Evolutionary conservation across 2,113 vertebrate species (phyloP), one percentile per base, ranked within the genome.

Genomic region (Oncorhynchus tshawytscha): DNA sequence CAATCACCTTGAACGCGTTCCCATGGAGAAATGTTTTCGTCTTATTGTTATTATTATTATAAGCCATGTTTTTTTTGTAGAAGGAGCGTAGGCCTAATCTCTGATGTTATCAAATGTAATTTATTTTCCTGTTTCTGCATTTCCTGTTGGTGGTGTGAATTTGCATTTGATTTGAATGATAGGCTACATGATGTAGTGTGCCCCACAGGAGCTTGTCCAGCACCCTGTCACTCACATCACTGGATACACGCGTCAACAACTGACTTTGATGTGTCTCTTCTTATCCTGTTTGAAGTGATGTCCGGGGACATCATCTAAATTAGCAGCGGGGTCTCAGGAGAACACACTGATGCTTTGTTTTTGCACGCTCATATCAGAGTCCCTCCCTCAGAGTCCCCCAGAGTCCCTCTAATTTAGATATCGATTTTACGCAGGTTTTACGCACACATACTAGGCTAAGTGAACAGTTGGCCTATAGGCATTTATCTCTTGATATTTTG

Each of bases 261-360:
- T 22, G 31, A 71, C 70, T 67, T 60, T 48, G 70, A 73, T 51
- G 71, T 65, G 65, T 45, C 71, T 34, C 25, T 24, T 22, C n/a
- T 68, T 22, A 27, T 69, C 20, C 34, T 27, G 25, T 67, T 31
- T 49, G 71, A 66, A 34, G 39, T 76, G 24, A 74, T 31, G 73
- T 74, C 73, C 64, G 39, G 31, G 45, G 7, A 67, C 64, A 45
- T 49, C 65, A 73, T 16, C 59, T 73, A 60, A 81, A 67, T 73
- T 69, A 75, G 64, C 31, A 68, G n/a, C 27, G 68, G 24, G 70
- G 31, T 20, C 62, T n/a, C n/a, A 45, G 39, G 9, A 59, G 48
- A 75, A 70, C 75, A 73, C 80, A 54, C 59, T 60, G 80, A 54
- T 20, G 31, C 75, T 75, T 74, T 79, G 69, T 75, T 80, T 77